Evolutionary conservation across 2,113 vertebrate species (phyloP).

Genomic region (Equus quagga): DNA sequence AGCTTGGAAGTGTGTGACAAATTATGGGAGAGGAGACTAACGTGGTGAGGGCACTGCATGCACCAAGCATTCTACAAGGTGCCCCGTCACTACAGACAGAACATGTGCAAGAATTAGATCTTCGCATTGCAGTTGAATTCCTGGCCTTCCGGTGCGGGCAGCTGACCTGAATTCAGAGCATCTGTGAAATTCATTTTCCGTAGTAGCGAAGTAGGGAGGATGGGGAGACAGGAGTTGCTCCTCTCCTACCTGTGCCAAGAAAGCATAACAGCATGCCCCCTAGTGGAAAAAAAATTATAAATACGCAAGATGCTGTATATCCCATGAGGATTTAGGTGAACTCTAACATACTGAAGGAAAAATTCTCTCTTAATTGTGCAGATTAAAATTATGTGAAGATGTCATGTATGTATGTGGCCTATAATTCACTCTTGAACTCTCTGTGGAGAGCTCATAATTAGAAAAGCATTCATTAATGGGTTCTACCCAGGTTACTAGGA

Average conservation of each 20-base stretch:
- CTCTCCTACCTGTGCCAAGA: neutral
- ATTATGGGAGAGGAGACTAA: no score
- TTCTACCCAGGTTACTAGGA: neutral
- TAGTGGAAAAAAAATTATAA: neutral
- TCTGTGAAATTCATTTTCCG: neutral
- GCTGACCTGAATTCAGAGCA: neutral
- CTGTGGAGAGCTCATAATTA: neutral
- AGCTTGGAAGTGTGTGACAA: no score
- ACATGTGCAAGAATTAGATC: neutral
- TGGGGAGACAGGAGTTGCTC: neutral
- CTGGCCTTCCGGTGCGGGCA: fast-evolving
- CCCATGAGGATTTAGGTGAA: neutral
- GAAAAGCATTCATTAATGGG: neutral
- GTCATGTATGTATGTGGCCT: neutral
- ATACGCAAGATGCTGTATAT: neutral
- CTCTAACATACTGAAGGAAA: fast-evolving
- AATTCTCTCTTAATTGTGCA: neutral
- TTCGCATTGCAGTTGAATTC: neutral
- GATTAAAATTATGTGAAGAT: neutral
- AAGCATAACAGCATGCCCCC: neutral
- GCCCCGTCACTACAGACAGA: neutral
- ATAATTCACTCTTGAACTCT: neutral
- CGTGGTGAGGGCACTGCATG: fast-evolving
- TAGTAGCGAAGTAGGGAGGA: fast-evolving
- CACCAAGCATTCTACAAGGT: neutral